Conservation (phyloP, 2,888 invertebrate genomes). For the Eupithecia abbreviata region DNA sequence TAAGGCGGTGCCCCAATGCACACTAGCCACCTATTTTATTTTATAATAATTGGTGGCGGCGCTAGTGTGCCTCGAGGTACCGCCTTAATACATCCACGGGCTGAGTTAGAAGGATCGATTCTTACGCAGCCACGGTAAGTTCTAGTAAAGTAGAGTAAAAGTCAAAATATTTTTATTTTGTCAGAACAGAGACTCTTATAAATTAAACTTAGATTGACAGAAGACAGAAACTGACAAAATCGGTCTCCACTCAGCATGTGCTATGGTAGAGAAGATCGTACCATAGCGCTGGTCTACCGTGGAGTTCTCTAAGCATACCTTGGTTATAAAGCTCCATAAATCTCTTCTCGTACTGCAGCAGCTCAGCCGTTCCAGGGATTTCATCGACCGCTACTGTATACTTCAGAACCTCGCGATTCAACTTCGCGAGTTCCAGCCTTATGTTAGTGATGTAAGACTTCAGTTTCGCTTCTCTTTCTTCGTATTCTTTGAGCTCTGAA, state of each 20-base stretch:
- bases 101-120: background rate
- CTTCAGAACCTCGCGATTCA: conserved; percentile 90
- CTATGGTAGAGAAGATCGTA: no score
- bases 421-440: conserved; percentile 88
- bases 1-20: no score
- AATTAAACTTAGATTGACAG: no score
- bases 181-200: no score
- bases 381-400: conserved; percentile 95
- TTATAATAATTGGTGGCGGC: no score
- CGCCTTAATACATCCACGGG: background rate
- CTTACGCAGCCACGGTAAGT: background rate
- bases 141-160: background rate
- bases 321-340: conserved; percentile 98
- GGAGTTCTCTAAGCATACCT: conserved; percentile 76
- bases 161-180: no score
- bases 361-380: conserved; percentile 95
- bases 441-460: conserved; percentile 67
- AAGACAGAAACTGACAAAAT: no score
- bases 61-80: no score
- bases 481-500: conserved; percentile 70
- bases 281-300: no score
- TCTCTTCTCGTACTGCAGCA: conserved; percentile 97
- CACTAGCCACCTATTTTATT: no score
- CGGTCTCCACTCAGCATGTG: no score
- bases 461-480: conserved; percentile 70